Conservation (phyloP, 2,113 vertebrate genomes). For the Motacilla alba region DNA sequence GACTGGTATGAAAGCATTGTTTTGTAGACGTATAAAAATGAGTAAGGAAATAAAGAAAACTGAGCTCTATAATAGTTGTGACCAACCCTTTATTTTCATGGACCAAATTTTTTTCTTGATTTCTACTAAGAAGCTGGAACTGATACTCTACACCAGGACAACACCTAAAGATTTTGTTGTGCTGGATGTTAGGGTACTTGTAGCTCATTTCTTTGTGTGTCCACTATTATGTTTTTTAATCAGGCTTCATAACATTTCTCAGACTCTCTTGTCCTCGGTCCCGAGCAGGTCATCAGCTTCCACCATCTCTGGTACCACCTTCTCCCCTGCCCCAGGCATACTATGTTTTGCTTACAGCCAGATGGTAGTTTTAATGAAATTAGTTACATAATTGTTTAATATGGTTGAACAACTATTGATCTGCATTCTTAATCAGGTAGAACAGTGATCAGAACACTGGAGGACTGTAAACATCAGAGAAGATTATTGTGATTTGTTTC, state of each 20-base stretch:
- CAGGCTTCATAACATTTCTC: background rate
- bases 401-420: background rate
- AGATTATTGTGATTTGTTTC: background rate
- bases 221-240: background rate
- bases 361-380: background rate
- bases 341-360: background rate
- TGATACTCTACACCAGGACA: background rate
- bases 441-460: background rate
- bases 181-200: rapidly evolving
- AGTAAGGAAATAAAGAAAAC: background rate
- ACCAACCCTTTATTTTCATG: background rate
- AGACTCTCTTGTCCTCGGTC: background rate
- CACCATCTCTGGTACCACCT: background rate
- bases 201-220: background rate
- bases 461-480: background rate
- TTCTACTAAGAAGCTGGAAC: background rate
- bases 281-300: background rate
- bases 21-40: background rate
- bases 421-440: background rate
- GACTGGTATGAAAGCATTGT: background rate
- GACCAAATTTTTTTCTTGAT: background rate
- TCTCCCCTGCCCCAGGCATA: background rate
- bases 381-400: background rate
- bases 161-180: background rate
- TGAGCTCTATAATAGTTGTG: background rate